phyloP scores from a whole-genome alignment of 2,888 invertebrate genomes.

The Epistrophe grossulariae region DNA sequence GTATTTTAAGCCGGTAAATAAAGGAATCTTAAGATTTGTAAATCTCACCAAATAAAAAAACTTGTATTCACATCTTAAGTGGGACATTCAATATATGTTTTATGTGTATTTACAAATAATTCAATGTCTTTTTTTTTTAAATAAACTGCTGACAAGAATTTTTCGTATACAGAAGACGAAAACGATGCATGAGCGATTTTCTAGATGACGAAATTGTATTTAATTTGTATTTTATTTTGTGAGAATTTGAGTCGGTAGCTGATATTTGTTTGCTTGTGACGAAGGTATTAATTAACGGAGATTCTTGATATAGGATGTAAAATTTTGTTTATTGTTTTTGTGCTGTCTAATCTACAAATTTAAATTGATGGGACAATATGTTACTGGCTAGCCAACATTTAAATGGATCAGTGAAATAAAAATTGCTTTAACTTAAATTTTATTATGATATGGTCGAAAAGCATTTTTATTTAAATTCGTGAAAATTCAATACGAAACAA shows the following conservation, averaged over 20 bases:
- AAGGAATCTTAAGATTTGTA: conserved; percentile 37
- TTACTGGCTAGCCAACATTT: too few relatives aligned
- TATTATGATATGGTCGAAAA: too few relatives aligned
- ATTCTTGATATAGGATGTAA: not conserved
- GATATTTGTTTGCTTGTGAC: not conserved
- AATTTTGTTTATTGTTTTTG: not conserved
- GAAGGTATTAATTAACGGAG: not conserved
- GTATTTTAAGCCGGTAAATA: conserved; percentile 45
- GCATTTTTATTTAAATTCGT: too few relatives aligned
- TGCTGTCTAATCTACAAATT: not conserved
- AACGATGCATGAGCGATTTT: not conserved
- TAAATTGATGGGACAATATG: too few relatives aligned
- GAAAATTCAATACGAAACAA: too few relatives aligned
- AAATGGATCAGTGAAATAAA: too few relatives aligned
- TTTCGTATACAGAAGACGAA: not conserved
- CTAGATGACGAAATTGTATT: not conserved
- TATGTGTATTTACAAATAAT: conserved; percentile 61
- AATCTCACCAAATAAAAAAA: conserved; percentile 36
- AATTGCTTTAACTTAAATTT: too few relatives aligned
- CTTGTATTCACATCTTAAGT: conserved; percentile 61
- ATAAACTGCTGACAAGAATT: not conserved
- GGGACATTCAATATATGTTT: conserved; percentile 65
- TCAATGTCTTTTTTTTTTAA: conserved; percentile 51
- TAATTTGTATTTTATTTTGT: not conserved
- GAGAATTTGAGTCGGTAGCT: not conserved